These are phyloP conservation scores for Zaprionus lineosus DNA, from an alignment of 2,888 invertebrate species.

Conservation along the genomic window DNA sequence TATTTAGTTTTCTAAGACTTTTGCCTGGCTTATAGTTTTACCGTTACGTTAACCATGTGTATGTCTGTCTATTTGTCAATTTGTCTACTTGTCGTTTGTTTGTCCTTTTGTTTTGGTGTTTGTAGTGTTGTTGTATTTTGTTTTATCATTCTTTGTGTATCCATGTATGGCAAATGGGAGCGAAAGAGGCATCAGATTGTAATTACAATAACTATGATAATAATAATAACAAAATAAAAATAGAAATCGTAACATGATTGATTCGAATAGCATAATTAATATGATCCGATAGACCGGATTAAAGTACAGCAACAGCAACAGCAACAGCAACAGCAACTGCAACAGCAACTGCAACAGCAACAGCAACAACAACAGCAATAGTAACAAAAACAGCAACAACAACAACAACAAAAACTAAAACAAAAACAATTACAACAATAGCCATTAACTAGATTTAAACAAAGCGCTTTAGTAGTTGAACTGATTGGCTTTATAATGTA, in stretches of 20 bases:
- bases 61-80: too few relatives aligned
- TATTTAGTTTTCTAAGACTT: constrained; percentile 10
- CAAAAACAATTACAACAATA: not conserved
- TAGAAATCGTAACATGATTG: constrained; percentile 36
- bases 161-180: constrained; percentile 81
- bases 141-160: constrained; percentile 57
- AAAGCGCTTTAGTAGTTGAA: constrained; percentile 67
- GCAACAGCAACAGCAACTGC: constrained; percentile 1
- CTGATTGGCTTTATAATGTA: constrained; percentile 61
- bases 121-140: constrained; percentile 42
- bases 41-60: too few relatives aligned
- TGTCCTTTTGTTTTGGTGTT: constrained; percentile 31
- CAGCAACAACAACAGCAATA: constrained; percentile 1
- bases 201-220: constrained; percentile 62
- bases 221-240: constrained; percentile 31
- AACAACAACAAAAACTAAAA: constrained; percentile 3
- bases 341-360: not conserved
- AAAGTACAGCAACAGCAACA: constrained; percentile 14
- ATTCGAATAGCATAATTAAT: constrained; percentile 39
- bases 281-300: constrained; percentile 21
- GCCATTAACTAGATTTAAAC: too few relatives aligned
- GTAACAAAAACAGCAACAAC: not conserved
- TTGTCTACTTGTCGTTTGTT: constrained; percentile 39
- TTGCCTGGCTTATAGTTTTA: constrained; percentile 34
- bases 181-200: constrained; percentile 81